phyloP scores from a whole-genome alignment of 2,888 invertebrate species.

The Automeris io region DNA sequence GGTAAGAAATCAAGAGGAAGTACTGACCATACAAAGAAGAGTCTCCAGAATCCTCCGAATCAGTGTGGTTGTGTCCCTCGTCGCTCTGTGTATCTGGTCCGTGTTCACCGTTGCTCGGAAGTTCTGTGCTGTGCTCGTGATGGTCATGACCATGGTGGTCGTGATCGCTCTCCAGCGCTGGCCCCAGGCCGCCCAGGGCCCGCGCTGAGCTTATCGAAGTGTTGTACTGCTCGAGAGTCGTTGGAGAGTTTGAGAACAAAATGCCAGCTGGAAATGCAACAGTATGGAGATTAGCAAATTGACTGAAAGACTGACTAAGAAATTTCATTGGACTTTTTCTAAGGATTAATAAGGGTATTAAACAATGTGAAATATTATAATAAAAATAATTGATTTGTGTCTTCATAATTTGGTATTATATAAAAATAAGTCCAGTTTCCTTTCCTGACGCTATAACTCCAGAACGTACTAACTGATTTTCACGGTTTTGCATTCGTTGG shows the following conservation, averaged over 20 bases:
- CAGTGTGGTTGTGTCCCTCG: conserved; percentile 28
- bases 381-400: no score
- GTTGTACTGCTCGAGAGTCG: conserved; percentile 73
- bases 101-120: conserved; percentile 22
- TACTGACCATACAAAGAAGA: conserved; percentile 74
- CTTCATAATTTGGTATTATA: no score
- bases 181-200: conserved; percentile 73
- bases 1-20: no score
- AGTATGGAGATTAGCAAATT: neutral
- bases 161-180: conserved; percentile 22
- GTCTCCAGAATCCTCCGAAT: conserved; percentile 57
- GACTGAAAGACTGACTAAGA: no score
- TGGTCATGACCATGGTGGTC: conserved; percentile 24
- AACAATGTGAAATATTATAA: no score
- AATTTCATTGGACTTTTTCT: no score
- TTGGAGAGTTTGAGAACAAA: conserved; percentile 80
- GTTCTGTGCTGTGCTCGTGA: conserved; percentile 19
- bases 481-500: no score
- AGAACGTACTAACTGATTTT: no score
- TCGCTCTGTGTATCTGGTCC: conserved; percentile 39
- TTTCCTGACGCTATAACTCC: no score
- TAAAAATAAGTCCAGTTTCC: no score
- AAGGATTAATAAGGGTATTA: no score
- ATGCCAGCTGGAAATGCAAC: conserved; percentile 78
- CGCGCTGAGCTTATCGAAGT: conserved; percentile 74